Evolutionary conservation across 2,888 invertebrate genomes (phyloP).

Genomic region (Nezara viridula): DNA sequence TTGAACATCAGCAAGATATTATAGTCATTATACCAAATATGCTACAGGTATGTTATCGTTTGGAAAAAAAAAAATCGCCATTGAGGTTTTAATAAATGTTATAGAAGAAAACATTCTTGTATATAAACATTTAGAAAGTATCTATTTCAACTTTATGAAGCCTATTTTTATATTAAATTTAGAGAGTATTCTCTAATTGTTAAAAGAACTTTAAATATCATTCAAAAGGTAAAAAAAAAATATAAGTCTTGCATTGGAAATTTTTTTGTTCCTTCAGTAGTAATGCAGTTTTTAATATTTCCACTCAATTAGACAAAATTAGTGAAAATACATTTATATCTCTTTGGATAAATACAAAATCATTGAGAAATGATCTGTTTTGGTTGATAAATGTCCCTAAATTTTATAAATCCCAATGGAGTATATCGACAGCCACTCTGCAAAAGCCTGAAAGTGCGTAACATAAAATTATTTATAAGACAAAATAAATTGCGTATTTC

Average conservation of each 20-base stretch:
- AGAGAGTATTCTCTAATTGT: too few relatives aligned
- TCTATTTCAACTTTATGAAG: background rate
- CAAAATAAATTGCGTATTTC: too few relatives aligned
- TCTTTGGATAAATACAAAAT: slow-evolving; percentile 11
- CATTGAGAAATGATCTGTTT: background rate
- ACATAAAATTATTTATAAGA: too few relatives aligned
- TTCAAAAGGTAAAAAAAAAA: too few relatives aligned
- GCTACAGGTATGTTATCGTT: background rate
- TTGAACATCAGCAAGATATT: background rate
- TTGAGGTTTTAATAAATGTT: background rate
- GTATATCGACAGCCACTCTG: too few relatives aligned
- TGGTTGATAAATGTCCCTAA: too few relatives aligned
- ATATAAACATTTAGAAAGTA: background rate
- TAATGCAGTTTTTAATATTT: too few relatives aligned
- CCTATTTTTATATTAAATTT: background rate
- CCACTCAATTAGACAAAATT: too few relatives aligned
- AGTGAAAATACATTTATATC: background rate
- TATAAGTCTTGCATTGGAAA: background rate
- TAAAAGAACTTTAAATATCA: too few relatives aligned
- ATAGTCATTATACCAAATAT: background rate
- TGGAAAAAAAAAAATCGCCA: background rate
- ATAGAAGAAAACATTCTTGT: background rate
- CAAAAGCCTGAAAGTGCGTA: too few relatives aligned
- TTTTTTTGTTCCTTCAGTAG: too few relatives aligned
- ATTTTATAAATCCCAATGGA: too few relatives aligned